Evolutionary conservation across 2,113 vertebrate species (phyloP).

Genomic region (Chamaetylas fuelleborni): DNA sequence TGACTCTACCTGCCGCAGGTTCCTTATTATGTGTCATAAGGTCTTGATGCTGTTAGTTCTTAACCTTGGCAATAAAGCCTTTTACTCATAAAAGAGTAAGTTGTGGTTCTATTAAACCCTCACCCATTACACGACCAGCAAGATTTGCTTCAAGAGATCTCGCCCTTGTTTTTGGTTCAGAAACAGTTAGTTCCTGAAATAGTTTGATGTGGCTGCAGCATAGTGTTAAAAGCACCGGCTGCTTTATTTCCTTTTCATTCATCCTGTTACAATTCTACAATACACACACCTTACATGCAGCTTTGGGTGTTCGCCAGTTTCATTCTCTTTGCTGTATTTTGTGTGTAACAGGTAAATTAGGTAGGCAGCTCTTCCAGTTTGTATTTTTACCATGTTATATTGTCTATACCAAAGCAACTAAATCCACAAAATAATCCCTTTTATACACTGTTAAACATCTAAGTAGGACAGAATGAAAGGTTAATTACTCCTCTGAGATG

Average conservation of each 20-base stretch:
- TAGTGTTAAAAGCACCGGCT: not conserved
- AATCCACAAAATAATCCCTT: not conserved
- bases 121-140: not conserved
- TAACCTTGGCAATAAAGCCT: not conserved
- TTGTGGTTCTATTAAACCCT: not conserved
- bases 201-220: not conserved
- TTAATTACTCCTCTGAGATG: not conserved
- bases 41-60: not conserved
- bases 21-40: not conserved
- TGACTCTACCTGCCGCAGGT: not conserved
- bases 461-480: no score
- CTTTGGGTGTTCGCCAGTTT: not conserved
- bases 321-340: not conserved
- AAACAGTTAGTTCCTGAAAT: not conserved
- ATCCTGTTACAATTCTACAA: not conserved
- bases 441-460: not conserved
- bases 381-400: not conserved
- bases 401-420: not conserved
- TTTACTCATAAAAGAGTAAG: accelerated
- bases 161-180: not conserved
- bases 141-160: not conserved
- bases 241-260: not conserved
- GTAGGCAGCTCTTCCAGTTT: not conserved
- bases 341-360: not conserved
- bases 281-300: accelerated